Evolutionary conservation across 2,113 vertebrate genomes (phyloP).

Genomic region (Pangasianodon gigas): DNA sequence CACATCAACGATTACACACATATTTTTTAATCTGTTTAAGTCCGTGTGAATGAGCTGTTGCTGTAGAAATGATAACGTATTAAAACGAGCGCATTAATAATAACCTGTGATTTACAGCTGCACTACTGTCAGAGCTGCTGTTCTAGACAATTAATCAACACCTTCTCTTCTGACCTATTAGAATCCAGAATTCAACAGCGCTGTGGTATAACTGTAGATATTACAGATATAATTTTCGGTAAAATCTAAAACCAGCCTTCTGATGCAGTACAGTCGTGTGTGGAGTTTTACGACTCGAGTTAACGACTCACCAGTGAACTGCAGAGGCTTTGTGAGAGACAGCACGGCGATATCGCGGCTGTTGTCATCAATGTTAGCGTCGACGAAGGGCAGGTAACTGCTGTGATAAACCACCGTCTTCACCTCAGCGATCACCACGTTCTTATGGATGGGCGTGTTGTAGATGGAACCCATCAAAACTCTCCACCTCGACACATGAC

Average conservation of each 20-base stretch:
- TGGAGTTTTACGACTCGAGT: neutral
- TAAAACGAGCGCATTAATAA: too few relatives aligned
- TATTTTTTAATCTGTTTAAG: neutral
- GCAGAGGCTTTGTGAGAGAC: constrained; percentile 75
- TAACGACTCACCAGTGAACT: constrained; percentile 79
- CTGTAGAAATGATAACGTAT: neutral
- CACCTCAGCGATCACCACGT: constrained; percentile 75
- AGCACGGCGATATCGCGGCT: constrained; percentile 88
- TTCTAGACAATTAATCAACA: neutral
- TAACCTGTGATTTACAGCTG: too few relatives aligned
- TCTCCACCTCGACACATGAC: constrained; percentile 77
- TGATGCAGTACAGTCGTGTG: neutral
- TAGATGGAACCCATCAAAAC: constrained; percentile 83
- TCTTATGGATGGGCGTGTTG: constrained; percentile 72
- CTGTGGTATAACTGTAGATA: neutral
- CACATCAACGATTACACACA: too few relatives aligned
- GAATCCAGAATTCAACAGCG: neutral
- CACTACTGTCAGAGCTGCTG: too few relatives aligned
- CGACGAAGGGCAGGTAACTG: constrained; percentile 85
- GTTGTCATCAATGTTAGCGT: constrained; percentile 86
- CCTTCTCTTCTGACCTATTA: neutral
- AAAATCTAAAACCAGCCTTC: neutral
- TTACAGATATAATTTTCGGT: too few relatives aligned
- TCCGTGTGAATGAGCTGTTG: neutral
- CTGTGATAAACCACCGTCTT: constrained; percentile 84